Evolutionary conservation across 2,113 vertebrate species (phyloP).

Genomic region (Brachionichthys hirsutus): DNA sequence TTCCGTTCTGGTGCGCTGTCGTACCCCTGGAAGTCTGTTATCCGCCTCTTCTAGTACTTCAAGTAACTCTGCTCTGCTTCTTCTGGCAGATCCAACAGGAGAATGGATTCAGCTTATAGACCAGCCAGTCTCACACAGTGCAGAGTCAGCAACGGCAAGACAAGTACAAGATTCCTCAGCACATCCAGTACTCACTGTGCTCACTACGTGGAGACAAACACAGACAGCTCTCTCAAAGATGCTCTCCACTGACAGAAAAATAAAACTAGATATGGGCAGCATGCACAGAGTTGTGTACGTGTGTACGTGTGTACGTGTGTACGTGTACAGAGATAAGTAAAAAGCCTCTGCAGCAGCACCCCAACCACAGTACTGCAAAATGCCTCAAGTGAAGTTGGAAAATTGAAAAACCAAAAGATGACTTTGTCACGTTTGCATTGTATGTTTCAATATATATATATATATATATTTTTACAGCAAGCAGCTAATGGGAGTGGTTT

Average conservation of each 20-base stretch:
- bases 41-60: too few relatives aligned
- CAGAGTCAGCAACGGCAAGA: slow-evolving; percentile 56
- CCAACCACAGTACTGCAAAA: slow-evolving; percentile 11
- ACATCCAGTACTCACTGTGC: slow-evolving; percentile 19
- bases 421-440: slow-evolving; percentile 49
- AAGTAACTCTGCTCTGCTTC: neutral
- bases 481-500: slow-evolving; percentile 31
- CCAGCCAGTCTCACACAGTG: slow-evolving; percentile 47
- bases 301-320: neutral
- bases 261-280: too few relatives aligned
- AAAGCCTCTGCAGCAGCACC: slow-evolving; percentile 12
- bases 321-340: slow-evolving; percentile 13
- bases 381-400: slow-evolving; percentile 39
- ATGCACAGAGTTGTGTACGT: slow-evolving; percentile 2
- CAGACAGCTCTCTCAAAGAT: neutral
- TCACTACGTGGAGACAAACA: neutral
- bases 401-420: slow-evolving; percentile 45
- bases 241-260: neutral
- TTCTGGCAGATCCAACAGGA: slow-evolving; percentile 35
- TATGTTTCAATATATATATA: slow-evolving; percentile 41
- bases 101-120: slow-evolving; percentile 47
- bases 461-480: slow-evolving; percentile 50
- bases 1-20: too few relatives aligned
- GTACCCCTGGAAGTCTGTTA: too few relatives aligned
- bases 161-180: slow-evolving; percentile 39